Percentiles rank a stretch among this genome's conserved stretches.
These are phyloP conservation scores for Ceramica pisi DNA, from an alignment of 2,888 invertebrate species.

Conservation along the genomic window DNA sequence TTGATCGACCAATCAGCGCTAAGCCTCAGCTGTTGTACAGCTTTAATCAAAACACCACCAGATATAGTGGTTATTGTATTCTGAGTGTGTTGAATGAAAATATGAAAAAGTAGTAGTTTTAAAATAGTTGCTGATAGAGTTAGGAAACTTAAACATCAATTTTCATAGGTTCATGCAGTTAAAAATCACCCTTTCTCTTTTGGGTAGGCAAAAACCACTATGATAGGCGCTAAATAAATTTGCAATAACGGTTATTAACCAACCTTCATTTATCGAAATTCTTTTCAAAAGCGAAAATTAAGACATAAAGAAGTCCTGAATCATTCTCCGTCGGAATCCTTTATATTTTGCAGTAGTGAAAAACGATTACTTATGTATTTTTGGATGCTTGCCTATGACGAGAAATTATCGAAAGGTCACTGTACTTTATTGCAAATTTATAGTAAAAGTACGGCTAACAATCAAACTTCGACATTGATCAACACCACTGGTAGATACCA, in stretches of 20 bases:
- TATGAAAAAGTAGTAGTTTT: background rate
- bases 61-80: slow-evolving; percentile 31
- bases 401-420: too few species aligned
- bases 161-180: background rate
- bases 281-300: too few species aligned
- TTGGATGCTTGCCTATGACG: too few species aligned
- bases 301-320: too few species aligned
- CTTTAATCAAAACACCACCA: slow-evolving; percentile 54
- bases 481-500: background rate
- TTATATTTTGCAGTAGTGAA: too few species aligned
- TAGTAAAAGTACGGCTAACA: background rate
- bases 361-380: too few species aligned
- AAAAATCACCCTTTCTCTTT: background rate
- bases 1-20: slow-evolving; percentile 61
- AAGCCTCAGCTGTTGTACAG: slow-evolving; percentile 59
- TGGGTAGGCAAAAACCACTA: background rate
- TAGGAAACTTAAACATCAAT: too few species aligned
- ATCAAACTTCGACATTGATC: background rate
- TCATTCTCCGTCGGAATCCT: too few species aligned
- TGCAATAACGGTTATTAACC: too few species aligned
- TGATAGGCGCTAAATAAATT: too few species aligned
- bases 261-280: too few species aligned
- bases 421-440: too few species aligned
- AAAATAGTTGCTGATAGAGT: background rate
- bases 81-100: background rate